These are phyloP conservation scores for Cassiopea xamachana DNA, from an alignment of 30 jellyfish, hydroid and myxozoan genomes.

Conservation along the genomic window DNA sequence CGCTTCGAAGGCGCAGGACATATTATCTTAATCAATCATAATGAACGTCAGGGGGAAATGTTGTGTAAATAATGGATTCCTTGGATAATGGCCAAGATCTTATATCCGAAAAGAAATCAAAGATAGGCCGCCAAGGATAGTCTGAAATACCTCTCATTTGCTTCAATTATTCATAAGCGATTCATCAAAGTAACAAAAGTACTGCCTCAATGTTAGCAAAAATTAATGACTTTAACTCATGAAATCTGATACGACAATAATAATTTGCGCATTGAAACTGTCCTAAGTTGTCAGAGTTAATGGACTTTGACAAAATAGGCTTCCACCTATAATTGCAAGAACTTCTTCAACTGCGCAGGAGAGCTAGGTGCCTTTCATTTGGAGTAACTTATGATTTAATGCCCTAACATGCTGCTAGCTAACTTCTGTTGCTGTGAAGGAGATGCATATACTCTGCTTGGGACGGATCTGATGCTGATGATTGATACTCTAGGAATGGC, in stretches of 20 bases:
- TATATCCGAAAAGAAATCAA: not conserved
- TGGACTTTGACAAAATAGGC: not conserved
- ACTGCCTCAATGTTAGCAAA: not conserved
- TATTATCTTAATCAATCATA: constrained; percentile 19
- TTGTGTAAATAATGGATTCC: constrained; percentile 1
- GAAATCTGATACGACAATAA: not conserved
- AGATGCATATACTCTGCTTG: no score
- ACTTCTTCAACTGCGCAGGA: no score
- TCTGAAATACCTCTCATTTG: not conserved
- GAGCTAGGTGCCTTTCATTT: no score
- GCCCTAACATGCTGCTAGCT: no score
- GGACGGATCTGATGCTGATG: no score
- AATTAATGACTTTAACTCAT: not conserved
- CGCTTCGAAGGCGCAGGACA: constrained; percentile 39
- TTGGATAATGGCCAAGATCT: constrained; percentile 21
- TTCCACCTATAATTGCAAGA: not conserved
- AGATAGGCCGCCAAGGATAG: constrained; percentile 4
- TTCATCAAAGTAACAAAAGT: not conserved
- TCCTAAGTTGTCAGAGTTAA: not conserved
- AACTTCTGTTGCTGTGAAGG: no score
- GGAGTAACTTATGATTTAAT: no score
- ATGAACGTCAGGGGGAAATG: constrained; percentile 19
- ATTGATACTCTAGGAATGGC: no score
- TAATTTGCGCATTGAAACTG: not conserved
- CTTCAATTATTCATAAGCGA: not conserved